These are phyloP conservation scores for Brachycybe producta DNA, from an alignment of 2,888 invertebrate species.

Conservation along the genomic window DNA sequence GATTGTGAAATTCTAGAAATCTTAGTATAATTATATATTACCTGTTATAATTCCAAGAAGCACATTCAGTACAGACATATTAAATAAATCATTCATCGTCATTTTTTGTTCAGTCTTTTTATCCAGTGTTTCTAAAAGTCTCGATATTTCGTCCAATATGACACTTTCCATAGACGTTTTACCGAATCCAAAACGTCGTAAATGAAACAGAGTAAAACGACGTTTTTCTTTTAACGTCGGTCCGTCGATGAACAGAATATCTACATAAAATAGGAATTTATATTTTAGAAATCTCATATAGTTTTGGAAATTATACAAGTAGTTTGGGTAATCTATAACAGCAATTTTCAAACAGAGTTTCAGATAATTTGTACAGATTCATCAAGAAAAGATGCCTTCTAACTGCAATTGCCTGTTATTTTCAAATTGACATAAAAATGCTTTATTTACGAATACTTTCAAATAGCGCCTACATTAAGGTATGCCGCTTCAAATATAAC, in stretches of 20 bases:
- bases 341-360: too few relatives aligned
- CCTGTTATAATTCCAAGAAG: too few relatives aligned
- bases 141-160: conserved; percentile 1
- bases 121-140: background rate
- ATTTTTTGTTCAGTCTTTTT: background rate
- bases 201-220: background rate
- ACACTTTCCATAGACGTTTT: conserved; percentile 7
- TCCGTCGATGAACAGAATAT: conserved; percentile 2
- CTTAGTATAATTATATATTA: too few relatives aligned
- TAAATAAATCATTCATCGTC: background rate
- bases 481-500: too few relatives aligned
- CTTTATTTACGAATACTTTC: too few relatives aligned
- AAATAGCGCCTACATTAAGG: too few relatives aligned
- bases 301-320: background rate
- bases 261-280: background rate
- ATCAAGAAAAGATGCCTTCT: too few relatives aligned
- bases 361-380: too few relatives aligned
- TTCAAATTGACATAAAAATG: too few relatives aligned
- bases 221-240: conserved; percentile 3
- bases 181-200: conserved; percentile 4
- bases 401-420: too few relatives aligned
- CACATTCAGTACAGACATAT: too few relatives aligned
- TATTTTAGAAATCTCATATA: background rate
- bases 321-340: background rate
- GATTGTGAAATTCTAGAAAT: too few relatives aligned